Evolutionary conservation across 2,888 invertebrate genomes (phyloP).

Genomic region (Macrosoma leucophasiata): DNA sequence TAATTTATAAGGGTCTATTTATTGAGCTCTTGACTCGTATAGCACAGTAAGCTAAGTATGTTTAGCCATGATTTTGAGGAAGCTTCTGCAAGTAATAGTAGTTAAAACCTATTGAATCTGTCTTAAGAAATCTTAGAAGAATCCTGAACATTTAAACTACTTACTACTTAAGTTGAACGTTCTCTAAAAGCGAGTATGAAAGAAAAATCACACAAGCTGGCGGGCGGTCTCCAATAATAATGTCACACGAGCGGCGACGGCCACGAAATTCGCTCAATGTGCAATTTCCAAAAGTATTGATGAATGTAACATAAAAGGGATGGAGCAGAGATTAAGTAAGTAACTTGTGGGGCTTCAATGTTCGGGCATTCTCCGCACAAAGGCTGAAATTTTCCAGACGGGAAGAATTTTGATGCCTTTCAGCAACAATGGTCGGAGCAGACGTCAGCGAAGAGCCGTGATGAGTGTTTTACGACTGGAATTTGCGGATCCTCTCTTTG

Average conservation of each 20-base stretch:
- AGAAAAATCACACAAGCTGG: too few relatives aligned
- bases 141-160: too few relatives aligned
- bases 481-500: constrained; percentile 38
- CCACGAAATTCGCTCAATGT: constrained; percentile 36
- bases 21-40: too few relatives aligned
- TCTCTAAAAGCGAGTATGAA: too few relatives aligned
- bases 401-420: constrained; percentile 53
- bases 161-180: too few relatives aligned
- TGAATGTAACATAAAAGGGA: constrained; percentile 52
- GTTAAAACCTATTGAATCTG: too few relatives aligned
- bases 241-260: constrained; percentile 9
- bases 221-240: too few relatives aligned
- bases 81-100: too few relatives aligned
- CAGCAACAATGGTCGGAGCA: constrained; percentile 45
- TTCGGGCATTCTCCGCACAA: constrained; percentile 46
- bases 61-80: too few relatives aligned
- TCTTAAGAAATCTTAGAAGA: too few relatives aligned
- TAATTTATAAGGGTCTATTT: too few relatives aligned
- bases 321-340: constrained; percentile 58
- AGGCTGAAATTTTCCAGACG: constrained; percentile 55
- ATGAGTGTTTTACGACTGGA: constrained; percentile 51
- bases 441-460: constrained; percentile 36
- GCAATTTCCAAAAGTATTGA: constrained; percentile 60
- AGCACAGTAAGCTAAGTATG: too few relatives aligned
- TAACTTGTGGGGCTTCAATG: constrained; percentile 57